Evolutionary conservation across 2,113 vertebrate species (phyloP).

Genomic region (Muscicapa adusta): DNA sequence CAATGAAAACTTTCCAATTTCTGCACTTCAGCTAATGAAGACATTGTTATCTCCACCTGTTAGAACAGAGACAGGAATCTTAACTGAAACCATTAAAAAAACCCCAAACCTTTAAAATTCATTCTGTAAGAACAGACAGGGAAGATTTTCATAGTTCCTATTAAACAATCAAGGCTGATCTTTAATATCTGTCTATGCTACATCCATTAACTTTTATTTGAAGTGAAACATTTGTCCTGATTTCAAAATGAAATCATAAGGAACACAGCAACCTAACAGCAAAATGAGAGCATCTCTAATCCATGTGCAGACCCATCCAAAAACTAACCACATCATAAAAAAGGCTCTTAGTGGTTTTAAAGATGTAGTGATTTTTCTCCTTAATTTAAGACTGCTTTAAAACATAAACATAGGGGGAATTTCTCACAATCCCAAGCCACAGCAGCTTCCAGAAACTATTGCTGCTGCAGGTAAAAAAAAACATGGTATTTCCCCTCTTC

Average conservation of each 20-base stretch:
- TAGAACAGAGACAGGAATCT: not conserved
- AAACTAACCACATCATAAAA: not conserved
- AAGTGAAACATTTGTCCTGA: not conserved
- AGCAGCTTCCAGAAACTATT: not conserved
- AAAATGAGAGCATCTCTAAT: not conserved
- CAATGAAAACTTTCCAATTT: slow-evolving; percentile 48
- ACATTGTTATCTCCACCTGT: slow-evolving; percentile 79
- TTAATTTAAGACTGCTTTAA: not conserved
- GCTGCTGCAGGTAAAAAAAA: not conserved
- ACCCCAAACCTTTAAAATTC: not conserved
- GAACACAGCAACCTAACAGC: not conserved
- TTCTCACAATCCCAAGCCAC: not conserved
- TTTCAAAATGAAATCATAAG: not conserved
- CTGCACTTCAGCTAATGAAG: slow-evolving; percentile 75
- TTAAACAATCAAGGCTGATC: not conserved
- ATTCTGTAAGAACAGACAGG: not conserved
- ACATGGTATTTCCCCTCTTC: not conserved
- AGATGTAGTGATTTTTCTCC: not conserved
- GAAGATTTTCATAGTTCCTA: not conserved
- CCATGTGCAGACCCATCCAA: not conserved
- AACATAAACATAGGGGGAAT: not conserved
- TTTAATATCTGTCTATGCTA: not conserved
- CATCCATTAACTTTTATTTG: not conserved
- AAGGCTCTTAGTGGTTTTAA: not conserved
- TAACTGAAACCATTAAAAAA: not conserved